Evolutionary conservation across 2,797 vertebrate genomes (phyloP), one percentile per base, ranked within the genome.

Genomic region (Nannoperca australis): DNA sequence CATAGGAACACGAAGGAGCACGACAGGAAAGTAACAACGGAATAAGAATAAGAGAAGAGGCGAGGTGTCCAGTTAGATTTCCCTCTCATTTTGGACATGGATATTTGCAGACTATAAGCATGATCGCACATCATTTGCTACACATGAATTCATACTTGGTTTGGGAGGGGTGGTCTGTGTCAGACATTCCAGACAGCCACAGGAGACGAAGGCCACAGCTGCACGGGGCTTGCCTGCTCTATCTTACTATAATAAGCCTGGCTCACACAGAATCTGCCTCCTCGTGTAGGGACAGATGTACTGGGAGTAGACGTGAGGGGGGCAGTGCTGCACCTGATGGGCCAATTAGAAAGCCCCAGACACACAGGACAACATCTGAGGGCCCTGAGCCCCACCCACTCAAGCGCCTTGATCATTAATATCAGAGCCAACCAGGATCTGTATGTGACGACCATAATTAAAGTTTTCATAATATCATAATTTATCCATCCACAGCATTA

Each of bases 191-290:
- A 89, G 85, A 82, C 82, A 77, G 83, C 81, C 91, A 76, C 73
- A 47, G 73, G 79, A 91, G 88, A 92, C 59, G 34, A 77, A 85
- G 87, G 87, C 85, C 90, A 90, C 91, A 94, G 92, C 91, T 93
- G 93, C 85, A 87, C 45, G 27, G 59, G 72, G 85, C 73, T 24
- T n/a, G 82, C 74, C 75, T 70, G 81, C 76, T 88, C 78, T 71
- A 55, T 89, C 76, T 79, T 56, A 73, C 88, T 81, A 88, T 88
- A 86, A 89, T 86, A 86, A 84, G 68, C 63, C 60, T 1, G 65
- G 53, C 79, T 84, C 70, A 90, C 76, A 87, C 88, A 86, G 78
- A 82, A 72, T 51, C 72, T 72, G 82, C 80, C 83, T 77, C 70
- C 77, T 80, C 49, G 5, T 77, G 81, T 69, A 66, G 82, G 68